A percentile compares a stretch with the other conserved stretches of the same genome.
Conservation (phyloP, 2,888 invertebrate genomes). For the Mantis religiosa region DNA sequence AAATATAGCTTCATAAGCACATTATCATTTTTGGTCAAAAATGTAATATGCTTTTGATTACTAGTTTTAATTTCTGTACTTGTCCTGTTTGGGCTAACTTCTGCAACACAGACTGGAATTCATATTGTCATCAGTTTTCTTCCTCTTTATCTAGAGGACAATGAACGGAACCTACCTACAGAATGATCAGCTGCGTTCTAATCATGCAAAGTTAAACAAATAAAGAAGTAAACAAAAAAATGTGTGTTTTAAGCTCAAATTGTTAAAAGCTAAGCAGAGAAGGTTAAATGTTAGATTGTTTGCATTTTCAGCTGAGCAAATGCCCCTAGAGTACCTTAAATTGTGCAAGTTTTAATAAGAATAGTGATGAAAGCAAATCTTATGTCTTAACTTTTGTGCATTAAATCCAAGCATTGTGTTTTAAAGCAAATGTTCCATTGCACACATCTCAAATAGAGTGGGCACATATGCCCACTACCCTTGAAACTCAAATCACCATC, state of each 20-base stretch:
- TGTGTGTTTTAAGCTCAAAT: background rate
- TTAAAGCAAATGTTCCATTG: background rate
- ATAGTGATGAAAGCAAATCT: background rate
- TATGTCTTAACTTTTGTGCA: background rate
- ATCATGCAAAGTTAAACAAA: too few species aligned
- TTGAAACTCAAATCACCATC: background rate
- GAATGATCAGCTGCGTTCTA: too few species aligned
- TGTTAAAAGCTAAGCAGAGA: background rate
- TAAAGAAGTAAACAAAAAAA: too few species aligned
- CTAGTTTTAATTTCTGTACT: too few species aligned
- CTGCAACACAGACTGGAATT: too few species aligned
- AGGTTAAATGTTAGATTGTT: background rate
- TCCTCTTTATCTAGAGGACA: too few species aligned
- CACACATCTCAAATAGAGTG: background rate
- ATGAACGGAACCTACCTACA: too few species aligned
- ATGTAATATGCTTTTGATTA: too few species aligned
- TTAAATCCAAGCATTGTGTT: background rate
- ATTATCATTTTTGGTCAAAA: too few species aligned
- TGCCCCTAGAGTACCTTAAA: background rate
- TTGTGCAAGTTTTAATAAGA: background rate
- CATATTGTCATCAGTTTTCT: too few species aligned
- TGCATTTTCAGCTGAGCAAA: background rate
- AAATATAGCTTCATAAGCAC: too few species aligned
- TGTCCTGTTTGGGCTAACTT: too few species aligned
- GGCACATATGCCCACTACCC: background rate